Evolutionary conservation across 2,888 invertebrate genomes (phyloP).

Genomic region (Platynereis dumerilii): DNA sequence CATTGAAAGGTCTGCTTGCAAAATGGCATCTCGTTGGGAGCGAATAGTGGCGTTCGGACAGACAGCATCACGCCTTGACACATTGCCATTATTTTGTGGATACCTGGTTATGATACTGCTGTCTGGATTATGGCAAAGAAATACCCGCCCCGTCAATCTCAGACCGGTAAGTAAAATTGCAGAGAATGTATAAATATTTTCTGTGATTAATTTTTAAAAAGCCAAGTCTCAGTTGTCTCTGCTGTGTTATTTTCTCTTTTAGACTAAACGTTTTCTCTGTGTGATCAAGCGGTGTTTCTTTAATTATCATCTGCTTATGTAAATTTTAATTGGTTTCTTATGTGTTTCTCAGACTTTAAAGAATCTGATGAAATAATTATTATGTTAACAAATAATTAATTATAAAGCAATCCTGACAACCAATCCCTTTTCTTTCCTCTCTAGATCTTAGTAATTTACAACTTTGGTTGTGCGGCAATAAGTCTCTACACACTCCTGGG

Average conservation of each 20-base stretch:
- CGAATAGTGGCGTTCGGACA: not conserved
- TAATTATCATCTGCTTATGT: no score
- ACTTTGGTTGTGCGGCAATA: slow-evolving; percentile 50
- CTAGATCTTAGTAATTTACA: slow-evolving; percentile 57
- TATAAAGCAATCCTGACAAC: no score
- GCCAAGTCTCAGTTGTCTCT: no score
- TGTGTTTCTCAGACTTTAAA: not conserved
- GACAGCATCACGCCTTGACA: slow-evolving; percentile 34
- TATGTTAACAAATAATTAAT: no score
- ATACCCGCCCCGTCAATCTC: slow-evolving; percentile 44
- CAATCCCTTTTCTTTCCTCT: slow-evolving; percentile 30
- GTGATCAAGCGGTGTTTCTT: no score
- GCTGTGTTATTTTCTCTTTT: no score
- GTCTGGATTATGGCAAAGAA: slow-evolving; percentile 47
- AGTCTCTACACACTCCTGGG: slow-evolving; percentile 47
- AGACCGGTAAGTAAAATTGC: slow-evolving; percentile 45
- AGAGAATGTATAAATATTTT: not conserved
- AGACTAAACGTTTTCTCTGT: no score
- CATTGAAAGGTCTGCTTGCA: no score
- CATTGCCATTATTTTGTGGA: slow-evolving; percentile 49
- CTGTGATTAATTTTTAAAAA: slow-evolving; percentile 11
- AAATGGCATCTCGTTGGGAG: no score
- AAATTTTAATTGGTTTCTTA: no score
- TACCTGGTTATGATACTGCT: slow-evolving; percentile 48
- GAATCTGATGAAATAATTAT: no score